phyloP scores from a whole-genome alignment of 2,797 vertebrate genomes.

The Liasis olivaceus region DNA sequence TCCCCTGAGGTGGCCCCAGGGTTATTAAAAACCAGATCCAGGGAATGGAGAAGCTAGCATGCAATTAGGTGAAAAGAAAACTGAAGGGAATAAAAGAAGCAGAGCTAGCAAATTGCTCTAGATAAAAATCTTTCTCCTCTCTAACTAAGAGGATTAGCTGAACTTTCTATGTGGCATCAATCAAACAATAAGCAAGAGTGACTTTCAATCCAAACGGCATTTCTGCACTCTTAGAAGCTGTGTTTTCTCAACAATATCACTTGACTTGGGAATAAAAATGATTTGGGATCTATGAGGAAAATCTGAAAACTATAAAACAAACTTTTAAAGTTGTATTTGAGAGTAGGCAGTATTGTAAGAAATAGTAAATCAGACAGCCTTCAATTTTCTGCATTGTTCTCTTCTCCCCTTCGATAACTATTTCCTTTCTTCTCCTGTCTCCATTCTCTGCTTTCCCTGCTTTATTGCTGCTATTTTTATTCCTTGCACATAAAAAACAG shows the following conservation, averaged over 20 bases:
- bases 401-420: not conserved
- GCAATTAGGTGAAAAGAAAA: constrained; percentile 76
- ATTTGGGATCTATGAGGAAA: constrained; percentile 65
- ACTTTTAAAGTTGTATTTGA: not conserved
- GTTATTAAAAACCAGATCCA: constrained; percentile 70
- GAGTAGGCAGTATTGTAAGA: not conserved
- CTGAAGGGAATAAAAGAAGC: constrained; percentile 65
- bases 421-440: not conserved
- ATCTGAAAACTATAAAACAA: constrained; percentile 20
- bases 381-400: not conserved
- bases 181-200: constrained; percentile 73
- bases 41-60: constrained; percentile 51
- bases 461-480: not conserved
- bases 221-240: constrained; percentile 68
- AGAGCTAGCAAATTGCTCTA: constrained; percentile 70
- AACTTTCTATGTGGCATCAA: constrained; percentile 72
- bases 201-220: constrained; percentile 65
- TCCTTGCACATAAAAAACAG: not conserved
- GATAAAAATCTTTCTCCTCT: constrained; percentile 72
- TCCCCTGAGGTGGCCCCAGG: constrained; percentile 68
- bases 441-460: not conserved
- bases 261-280: constrained; percentile 63
- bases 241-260: constrained; percentile 68
- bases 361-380: not conserved
- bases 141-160: constrained; percentile 76